phyloP scores from a whole-genome alignment of 2,113 vertebrate species.

The Rutilus rutilus region DNA sequence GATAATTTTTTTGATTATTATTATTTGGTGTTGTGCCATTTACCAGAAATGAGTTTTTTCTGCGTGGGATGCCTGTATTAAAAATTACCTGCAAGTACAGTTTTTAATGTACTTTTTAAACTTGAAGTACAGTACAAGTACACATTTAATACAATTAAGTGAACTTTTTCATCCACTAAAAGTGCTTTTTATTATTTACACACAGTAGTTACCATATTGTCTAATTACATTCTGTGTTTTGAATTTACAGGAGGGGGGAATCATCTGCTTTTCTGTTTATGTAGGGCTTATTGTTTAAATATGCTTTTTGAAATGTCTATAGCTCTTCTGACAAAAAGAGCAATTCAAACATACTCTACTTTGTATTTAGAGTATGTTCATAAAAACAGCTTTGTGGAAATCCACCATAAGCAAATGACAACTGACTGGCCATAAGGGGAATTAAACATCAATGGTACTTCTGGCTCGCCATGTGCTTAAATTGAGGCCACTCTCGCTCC shows the following conservation, averaged over 20 bases:
- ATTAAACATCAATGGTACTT: constrained; percentile 47
- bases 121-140: not conserved
- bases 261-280: not conserved
- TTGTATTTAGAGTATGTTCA: not conserved
- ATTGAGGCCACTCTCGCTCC: constrained; percentile 27
- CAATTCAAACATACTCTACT: constrained; percentile 7
- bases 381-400: constrained; percentile 33
- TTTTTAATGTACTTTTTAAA: not conserved
- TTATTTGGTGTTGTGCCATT: no score
- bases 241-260: not conserved
- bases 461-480: constrained; percentile 13
- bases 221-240: constrained; percentile 37
- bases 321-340: constrained; percentile 6
- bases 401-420: constrained; percentile 24
- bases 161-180: constrained; percentile 28
- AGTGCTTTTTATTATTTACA: constrained; percentile 38
- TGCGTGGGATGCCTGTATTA: no score
- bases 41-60: no score
- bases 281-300: not conserved
- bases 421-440: constrained; percentile 10
- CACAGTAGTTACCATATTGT: constrained; percentile 2
- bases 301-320: constrained; percentile 37
- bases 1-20: no score
- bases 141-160: not conserved
- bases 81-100: not conserved